Evolutionary conservation across 1,140 invertebrate species (phyloP), one percentile per base, ranked within the genome.

Genomic region (Spodoptera frugiperda): DNA sequence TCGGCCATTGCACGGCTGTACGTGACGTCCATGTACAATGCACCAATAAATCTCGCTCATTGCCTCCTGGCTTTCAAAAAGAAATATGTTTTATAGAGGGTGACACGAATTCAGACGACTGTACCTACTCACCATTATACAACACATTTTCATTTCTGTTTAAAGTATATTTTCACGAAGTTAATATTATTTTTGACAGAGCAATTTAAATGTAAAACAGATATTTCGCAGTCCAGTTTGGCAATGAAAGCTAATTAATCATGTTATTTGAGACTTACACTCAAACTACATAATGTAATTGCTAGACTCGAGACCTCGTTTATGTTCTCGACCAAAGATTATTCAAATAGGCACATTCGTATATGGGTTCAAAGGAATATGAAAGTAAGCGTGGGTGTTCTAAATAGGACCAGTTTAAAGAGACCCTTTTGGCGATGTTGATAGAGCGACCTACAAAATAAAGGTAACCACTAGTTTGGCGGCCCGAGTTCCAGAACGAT

Each of bases 11-110:
- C 83, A 87, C 82, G 78, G 44, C 48, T 76, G 78, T 57, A 84
- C 87, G 87, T 88, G 84, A 87, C 81, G 76, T 61, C 67, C 79
- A 83, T 87, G 48, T 72, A 78, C 53, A 78, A 82, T 82, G 76
- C 70, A 70, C 76, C 65, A 80, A 70, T 83, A 81, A 85, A 83
- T 81, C 79, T 81, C 73, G 72, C 73, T 46, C 65, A 75, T 71
- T 77, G 79, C 79, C 46, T 63, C 74, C 51, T 71, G 49, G 51
- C 54, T 59, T 80, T 80, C 17, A 74, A 68, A 63, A 76, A 77
- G 48, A 78, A 61, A 78, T 57, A 75, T 17, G 63, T 68, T 82
- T 72, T 76, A 80, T 55, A 59, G 59, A 63, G 67, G 46, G 70
- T 78, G 78, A 79, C 78, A 79, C 57, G 72, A 73, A 78, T 74